Base-by-base conservation (phyloP, 2,113 vertebrate genomes). In the Dromas ardeola region DNA sequence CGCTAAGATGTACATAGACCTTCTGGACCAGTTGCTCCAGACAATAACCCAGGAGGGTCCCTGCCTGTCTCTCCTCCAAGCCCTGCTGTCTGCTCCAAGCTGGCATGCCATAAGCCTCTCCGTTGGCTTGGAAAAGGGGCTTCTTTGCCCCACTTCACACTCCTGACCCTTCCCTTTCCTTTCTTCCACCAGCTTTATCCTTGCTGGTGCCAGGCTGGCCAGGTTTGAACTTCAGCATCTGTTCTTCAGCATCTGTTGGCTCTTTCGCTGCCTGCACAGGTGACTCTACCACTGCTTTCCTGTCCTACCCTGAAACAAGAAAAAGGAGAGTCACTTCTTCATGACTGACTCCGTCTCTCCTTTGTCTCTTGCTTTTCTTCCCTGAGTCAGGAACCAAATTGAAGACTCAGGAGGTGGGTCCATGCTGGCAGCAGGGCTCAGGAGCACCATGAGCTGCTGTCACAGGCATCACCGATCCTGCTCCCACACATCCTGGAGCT, bases 381-480 rank as follows among this genome's bases (percentile, higher is more conserved):
- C 70, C 34, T 0, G 0, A 15, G 29, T 5, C 49, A 65, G 38
- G 47, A 74, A 13, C 12, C 59, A 12, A 59, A 42, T 27, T 4
- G 27, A 26, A 43, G 26, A 15, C 34, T 53, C 58, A 7, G 38
- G 49, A 69, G 42, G 49, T 13, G 49, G 32, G 10, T 62, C 59
- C 13, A 0, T 2, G 29, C 20, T 53, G 45, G 38, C 20, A 59
- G 63, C 22, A 9, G 1, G 4, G 40, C 40, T 55, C 76, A 19
- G 67, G 52, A n/a, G 9, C 67, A 67, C n/a, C 4, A 1, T 1
- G 5, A 53, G 42, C 72, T 21, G 38, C 30, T 34, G 21, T 73
- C 8, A 1, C 3, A 1, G n/a, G 10, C n/a, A 32, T 30, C 83
- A 5, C 38, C 5, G 0, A 4, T 19, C 40, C 73, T 14, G 58